Evolutionary conservation across 2,797 vertebrate species (phyloP).

Genomic region (Acanthurus leucopareius): DNA sequence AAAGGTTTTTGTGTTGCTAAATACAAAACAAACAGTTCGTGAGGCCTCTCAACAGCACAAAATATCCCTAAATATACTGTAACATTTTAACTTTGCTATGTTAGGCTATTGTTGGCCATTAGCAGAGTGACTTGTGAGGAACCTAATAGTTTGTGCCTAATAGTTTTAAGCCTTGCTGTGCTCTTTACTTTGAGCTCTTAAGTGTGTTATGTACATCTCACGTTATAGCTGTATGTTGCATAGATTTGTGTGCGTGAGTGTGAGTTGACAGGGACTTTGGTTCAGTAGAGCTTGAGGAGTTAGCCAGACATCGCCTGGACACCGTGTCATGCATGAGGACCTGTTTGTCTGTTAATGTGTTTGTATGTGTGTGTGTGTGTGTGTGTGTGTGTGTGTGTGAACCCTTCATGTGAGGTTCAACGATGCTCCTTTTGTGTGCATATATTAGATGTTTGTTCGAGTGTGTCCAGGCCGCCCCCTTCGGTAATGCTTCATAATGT

Average conservation of each 20-base stretch:
- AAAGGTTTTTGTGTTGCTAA: no score
- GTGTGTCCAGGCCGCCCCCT: conserved; percentile 14
- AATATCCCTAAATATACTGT: background rate
- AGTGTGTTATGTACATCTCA: conserved; percentile 8
- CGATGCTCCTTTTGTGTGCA: background rate
- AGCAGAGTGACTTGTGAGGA: background rate
- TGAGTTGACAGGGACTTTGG: conserved; percentile 28
- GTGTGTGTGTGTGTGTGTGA: conserved; percentile 11
- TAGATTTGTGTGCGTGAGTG: conserved; percentile 10
- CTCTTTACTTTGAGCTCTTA: conserved; percentile 17
- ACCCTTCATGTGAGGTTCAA: conserved; percentile 2
- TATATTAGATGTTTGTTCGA: conserved; percentile 24
- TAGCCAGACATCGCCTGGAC: conserved; percentile 51
- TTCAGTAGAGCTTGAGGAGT: conserved; percentile 35
- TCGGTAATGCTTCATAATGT: conserved; percentile 27
- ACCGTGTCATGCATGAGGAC: conserved; percentile 51
- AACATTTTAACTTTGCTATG: background rate
- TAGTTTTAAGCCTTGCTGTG: background rate
- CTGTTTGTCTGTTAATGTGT: conserved; percentile 43
- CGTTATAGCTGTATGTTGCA: background rate
- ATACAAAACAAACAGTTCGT: no score
- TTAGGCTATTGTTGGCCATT: background rate
- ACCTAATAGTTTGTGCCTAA: background rate
- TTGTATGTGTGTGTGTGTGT: conserved; percentile 33
- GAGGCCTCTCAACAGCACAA: background rate